Evolutionary conservation across 2,797 vertebrate species (phyloP).

Genomic region (Enoplosus armatus): DNA sequence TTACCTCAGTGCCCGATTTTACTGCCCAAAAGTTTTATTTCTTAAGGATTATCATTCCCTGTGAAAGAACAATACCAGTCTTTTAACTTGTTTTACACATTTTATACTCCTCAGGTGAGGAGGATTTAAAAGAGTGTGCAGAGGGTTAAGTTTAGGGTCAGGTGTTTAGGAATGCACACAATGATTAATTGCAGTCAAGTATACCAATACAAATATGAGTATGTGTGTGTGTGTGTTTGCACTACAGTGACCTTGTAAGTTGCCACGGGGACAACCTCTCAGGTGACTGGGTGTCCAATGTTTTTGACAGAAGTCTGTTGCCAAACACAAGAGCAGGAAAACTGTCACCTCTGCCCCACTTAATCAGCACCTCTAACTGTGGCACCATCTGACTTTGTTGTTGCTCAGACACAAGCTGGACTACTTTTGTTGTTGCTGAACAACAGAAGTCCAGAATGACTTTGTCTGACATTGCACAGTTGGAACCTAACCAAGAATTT

Average conservation of each 20-base stretch:
- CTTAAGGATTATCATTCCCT: background rate
- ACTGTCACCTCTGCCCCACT: constrained; percentile 82
- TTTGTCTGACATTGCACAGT: background rate
- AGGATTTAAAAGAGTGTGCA: background rate
- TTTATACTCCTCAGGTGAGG: background rate
- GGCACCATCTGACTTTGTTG: constrained; percentile 30
- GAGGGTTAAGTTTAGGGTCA: constrained; percentile 3
- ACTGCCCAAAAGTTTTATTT: background rate
- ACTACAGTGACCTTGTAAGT: constrained; percentile 61
- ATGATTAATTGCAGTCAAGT: constrained; percentile 11
- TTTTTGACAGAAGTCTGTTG: constrained; percentile 58
- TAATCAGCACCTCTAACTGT: constrained; percentile 33
- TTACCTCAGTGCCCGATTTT: constrained; percentile 29
- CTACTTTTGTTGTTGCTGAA: background rate
- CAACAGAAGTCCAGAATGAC: background rate
- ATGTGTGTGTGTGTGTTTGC: constrained; percentile 32
- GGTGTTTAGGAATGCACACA: background rate
- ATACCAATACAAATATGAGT: background rate
- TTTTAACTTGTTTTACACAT: no score
- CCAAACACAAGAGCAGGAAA: constrained; percentile 80
- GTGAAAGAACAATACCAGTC: background rate
- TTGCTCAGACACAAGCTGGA: background rate
- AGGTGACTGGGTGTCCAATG: constrained; percentile 64
- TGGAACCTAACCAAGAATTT: background rate
- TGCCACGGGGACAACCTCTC: constrained; percentile 58